Evolutionary conservation across 2,797 vertebrate species (phyloP).

Genomic region (Acanthis flammea): DNA sequence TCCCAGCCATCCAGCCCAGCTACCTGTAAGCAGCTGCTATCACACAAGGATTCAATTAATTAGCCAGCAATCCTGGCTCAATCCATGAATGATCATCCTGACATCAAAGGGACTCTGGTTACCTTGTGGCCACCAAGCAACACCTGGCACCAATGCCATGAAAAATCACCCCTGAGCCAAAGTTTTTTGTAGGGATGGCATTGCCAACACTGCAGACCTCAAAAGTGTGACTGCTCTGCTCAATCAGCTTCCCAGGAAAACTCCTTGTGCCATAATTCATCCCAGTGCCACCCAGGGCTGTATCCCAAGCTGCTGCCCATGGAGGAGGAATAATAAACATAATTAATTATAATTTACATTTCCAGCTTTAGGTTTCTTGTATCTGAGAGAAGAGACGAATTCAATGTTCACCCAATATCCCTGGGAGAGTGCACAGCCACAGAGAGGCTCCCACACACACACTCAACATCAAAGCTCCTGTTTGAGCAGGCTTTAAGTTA

Average conservation of each 20-base stretch:
- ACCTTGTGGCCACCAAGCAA: background rate
- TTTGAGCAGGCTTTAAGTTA: background rate
- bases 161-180: accelerated
- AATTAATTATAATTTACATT: background rate
- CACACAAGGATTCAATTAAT: background rate
- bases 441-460: background rate
- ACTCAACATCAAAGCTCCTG: constrained; percentile 37
- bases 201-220: accelerated
- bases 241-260: background rate
- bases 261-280: accelerated
- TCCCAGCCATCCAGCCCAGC: background rate
- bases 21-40: background rate
- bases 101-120: accelerated
- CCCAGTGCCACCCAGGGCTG: background rate
- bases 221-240: accelerated
- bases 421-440: background rate
- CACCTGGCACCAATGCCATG: accelerated
- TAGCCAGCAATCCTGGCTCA: background rate
- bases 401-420: accelerated
- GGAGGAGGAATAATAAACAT: background rate
- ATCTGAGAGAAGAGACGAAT: background rate
- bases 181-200: background rate
- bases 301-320: accelerated
- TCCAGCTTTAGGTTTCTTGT: background rate
- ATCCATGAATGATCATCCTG: accelerated